A percentile compares a stretch with the other conserved stretches of the same genome.
Conservation (phyloP, 2,888 invertebrate species). For the Xanthorhoe designata region DNA sequence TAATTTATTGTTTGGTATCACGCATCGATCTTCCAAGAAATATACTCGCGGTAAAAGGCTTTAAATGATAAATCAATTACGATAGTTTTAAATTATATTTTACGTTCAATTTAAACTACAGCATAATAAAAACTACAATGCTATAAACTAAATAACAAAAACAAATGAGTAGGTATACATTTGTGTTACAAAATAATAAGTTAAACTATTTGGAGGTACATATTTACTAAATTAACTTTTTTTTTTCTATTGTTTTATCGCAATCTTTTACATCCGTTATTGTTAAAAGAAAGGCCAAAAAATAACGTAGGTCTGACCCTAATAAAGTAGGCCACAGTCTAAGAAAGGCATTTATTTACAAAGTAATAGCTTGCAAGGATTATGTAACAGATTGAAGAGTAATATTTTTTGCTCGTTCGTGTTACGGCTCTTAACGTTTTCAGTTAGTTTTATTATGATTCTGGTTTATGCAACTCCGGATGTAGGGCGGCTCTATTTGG, state of each 20-base stretch:
- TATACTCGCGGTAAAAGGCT: not conserved
- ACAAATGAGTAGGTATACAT: not conserved
- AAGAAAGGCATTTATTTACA: slow-evolving; percentile 3
- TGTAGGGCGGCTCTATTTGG: slow-evolving; percentile 65
- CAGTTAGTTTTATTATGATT: slow-evolving; percentile 60
- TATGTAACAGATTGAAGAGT: slow-evolving; percentile 35
- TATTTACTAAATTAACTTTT: no score
- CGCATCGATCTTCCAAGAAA: slow-evolving; percentile 1
- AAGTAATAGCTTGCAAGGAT: slow-evolving; percentile 17
- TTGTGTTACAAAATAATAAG: not conserved
- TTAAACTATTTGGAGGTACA: not conserved
- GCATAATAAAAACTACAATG: not conserved
- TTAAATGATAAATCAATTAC: slow-evolving; percentile 14
- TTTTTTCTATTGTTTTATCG: not conserved
- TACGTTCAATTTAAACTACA: slow-evolving; percentile 19
- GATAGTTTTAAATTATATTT: slow-evolving; percentile 5
- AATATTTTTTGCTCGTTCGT: slow-evolving; percentile 42
- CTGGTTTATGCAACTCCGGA: slow-evolving; percentile 62
- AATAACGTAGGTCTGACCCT: not conserved
- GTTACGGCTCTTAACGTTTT: slow-evolving; percentile 48
- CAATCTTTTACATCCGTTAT: not conserved
- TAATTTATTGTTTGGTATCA: slow-evolving; percentile 15
- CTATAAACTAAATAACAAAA: slow-evolving; percentile 19
- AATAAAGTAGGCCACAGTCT: slow-evolving; percentile 6
- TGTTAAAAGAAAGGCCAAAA: not conserved